Base-by-base conservation (phyloP, 2,888 invertebrate species). In the Leucophenga maculata region DNA sequence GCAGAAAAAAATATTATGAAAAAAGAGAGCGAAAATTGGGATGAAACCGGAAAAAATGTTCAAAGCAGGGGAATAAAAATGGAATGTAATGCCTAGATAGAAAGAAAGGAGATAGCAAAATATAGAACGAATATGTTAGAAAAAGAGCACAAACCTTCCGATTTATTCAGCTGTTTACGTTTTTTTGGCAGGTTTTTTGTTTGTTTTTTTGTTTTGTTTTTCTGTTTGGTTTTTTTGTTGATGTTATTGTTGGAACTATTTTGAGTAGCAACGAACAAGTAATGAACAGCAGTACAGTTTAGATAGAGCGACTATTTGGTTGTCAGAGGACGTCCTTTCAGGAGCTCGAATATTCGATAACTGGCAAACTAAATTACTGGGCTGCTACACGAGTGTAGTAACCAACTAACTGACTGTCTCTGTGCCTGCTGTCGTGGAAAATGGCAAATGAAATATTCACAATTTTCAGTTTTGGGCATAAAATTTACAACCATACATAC, bases 391-490 rank as follows among this genome's bases (percentile, higher is more conserved):
- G 39, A 39, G 39, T 39, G 39, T 32, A 16, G 31, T 60, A 16
- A 16, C 39, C n/a, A 16, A 22, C 54, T 11, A 20, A 54, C 11
- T 11, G 18, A 54, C 18, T 54, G 22, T 39, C 39, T 39, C 3
- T 14, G 6, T 54, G 54, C 22, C 22, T 54, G 54, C 54, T 54
- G 18, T 9, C 39, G 39, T 20, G 59, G 59, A 60, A 60, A 60
- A 60, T 60, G 32, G 22, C 59, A 60, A 60, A 60, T 60, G 39
- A 60, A 60, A 60, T 60, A 32, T 60, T 39, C 59, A 60, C 26
- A 57, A 39, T 60, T 60, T 60, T 60, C 59, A 60, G 59, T 60
- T 22, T 57, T 57, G 20, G 26, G 57, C 31, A 26, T 57, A 9
- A n/a, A 57, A 26, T 57, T 57, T 26, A 57, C 26, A 26, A 18